A percentile compares a stretch with the other conserved stretches of the same genome.
Conservation (phyloP, 2,888 invertebrate species). For the Schizaphis graminum region DNA sequence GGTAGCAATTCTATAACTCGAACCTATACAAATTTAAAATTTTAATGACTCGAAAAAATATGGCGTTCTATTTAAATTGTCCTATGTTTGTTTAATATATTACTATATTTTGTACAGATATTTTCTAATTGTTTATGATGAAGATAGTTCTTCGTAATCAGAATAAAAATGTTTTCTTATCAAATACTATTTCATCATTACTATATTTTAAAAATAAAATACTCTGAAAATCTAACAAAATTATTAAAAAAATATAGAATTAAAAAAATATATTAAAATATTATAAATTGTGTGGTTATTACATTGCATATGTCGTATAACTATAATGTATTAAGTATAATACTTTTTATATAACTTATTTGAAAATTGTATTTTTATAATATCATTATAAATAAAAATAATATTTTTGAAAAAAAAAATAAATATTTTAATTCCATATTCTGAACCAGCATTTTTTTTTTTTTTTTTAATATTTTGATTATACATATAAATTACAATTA, state of each 20-base stretch:
- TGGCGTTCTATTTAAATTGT: background rate
- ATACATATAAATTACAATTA: background rate
- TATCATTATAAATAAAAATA: too few relatives aligned
- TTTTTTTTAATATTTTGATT: background rate
- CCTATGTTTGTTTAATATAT: background rate
- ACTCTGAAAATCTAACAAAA: background rate
- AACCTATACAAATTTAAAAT: background rate
- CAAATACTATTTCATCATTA: background rate
- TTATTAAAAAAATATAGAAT: background rate
- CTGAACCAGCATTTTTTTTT: background rate
- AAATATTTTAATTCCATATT: background rate
- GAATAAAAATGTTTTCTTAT: background rate
- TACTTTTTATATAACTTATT: too few relatives aligned
- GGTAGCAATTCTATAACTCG: background rate
- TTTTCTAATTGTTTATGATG: background rate
- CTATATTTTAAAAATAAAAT: background rate
- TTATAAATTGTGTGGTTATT: background rate
- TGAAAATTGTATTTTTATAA: too few relatives aligned
- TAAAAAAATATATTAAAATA: background rate
- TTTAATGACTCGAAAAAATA: conserved; percentile 3
- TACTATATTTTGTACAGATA: background rate
- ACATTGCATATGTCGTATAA: background rate
- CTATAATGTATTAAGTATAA: too few relatives aligned
- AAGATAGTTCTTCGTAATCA: background rate
- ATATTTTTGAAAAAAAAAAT: background rate